phyloP scores from a whole-genome alignment of 1,140 invertebrate genomes.

The Teleopsis dalmanni region DNA sequence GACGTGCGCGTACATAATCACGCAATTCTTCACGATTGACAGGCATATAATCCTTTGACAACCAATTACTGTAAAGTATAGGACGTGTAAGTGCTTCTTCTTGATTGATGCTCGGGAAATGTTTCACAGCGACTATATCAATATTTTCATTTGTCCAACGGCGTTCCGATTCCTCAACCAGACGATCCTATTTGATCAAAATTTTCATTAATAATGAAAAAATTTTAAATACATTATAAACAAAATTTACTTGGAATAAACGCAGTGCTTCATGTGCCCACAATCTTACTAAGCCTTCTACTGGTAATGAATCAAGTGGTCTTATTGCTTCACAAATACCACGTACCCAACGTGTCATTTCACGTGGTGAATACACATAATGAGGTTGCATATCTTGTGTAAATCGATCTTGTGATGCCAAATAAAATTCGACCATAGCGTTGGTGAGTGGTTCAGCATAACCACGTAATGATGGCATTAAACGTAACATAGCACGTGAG shows the following conservation, averaged over 20 bases:
- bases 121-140: constrained; percentile 85
- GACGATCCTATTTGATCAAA: no score
- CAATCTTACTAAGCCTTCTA: constrained; percentile 91
- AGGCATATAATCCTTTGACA: constrained; percentile 96
- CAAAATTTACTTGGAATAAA: constrained; percentile 75
- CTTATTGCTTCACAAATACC: constrained; percentile 98
- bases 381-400: constrained; percentile 99
- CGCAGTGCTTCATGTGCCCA: constrained; percentile 98
- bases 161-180: constrained; percentile 91
- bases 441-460: constrained; percentile 95
- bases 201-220: background rate
- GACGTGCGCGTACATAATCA: constrained; percentile 92
- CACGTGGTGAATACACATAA: constrained; percentile 98
- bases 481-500: constrained; percentile 90
- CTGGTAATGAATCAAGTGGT: constrained; percentile 81
- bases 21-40: constrained; percentile 91
- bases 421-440: constrained; percentile 98
- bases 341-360: constrained; percentile 98
- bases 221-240: background rate
- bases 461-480: constrained; percentile 80
- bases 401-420: constrained; percentile 93
- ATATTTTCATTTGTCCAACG: constrained; percentile 99
- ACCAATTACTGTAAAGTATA: constrained; percentile 92
- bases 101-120: constrained; percentile 86
- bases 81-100: constrained; percentile 81